phyloP scores from a whole-genome alignment of 2,888 invertebrate genomes.

The Chymomyza amoena region DNA sequence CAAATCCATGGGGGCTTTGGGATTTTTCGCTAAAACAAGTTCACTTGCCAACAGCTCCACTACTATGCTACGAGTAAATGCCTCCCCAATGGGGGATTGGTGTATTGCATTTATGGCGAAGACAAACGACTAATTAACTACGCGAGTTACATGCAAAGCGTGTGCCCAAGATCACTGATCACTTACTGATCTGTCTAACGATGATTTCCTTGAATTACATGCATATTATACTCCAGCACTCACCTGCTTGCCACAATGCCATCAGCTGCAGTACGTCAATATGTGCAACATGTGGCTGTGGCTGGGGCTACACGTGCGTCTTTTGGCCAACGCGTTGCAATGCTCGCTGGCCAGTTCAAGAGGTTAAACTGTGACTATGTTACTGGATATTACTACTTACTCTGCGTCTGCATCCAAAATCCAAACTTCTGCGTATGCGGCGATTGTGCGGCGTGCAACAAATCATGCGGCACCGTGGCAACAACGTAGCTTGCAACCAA shows the following conservation, averaged over 20 bases:
- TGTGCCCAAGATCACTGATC: slow-evolving; percentile 13
- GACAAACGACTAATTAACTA: slow-evolving; percentile 77
- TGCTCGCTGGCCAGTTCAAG: slow-evolving; percentile 58
- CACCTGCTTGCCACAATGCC: neutral
- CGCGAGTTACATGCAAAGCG: slow-evolving; percentile 74
- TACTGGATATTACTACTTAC: neutral
- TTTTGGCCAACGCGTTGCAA: slow-evolving; percentile 2
- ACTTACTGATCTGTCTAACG: slow-evolving; percentile 43
- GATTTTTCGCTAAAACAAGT: slow-evolving; percentile 31
- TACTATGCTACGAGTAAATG: neutral
- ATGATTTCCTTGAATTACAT: slow-evolving; percentile 50
- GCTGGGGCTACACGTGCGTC: neutral
- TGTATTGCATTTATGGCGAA: slow-evolving; percentile 62
- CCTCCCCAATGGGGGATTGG: slow-evolving; percentile 39
- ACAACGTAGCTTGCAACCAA: slow-evolving; percentile 55
- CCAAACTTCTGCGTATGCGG: slow-evolving; percentile 59
- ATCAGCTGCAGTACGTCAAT: slow-evolving; percentile 22
- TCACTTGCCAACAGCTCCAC: slow-evolving; percentile 19
- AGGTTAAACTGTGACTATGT: slow-evolving; percentile 64
- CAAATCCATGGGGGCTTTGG: slow-evolving; percentile 60
- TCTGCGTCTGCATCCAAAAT: too few relatives aligned
- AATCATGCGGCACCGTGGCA: slow-evolving; percentile 49
- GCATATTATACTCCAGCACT: neutral
- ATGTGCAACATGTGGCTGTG: slow-evolving; percentile 35
- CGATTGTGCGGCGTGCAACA: slow-evolving; percentile 66